Conservation (phyloP, 2,797 vertebrate species). For the Propithecus deckenii region DNA sequence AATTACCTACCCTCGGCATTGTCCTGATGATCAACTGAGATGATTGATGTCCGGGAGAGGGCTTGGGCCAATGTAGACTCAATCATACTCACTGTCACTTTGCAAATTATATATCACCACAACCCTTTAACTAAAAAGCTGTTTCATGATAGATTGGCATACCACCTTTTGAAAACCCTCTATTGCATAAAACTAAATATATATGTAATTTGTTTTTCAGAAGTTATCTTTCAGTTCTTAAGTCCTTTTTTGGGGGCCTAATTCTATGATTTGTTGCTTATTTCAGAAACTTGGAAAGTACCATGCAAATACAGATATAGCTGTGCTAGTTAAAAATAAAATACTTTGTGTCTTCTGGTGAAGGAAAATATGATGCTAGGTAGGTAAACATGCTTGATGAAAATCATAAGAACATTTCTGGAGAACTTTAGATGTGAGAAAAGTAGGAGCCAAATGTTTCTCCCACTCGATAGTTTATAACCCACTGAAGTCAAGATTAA, state of each 20-base stretch:
- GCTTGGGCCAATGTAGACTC: neutral
- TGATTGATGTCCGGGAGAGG: neutral
- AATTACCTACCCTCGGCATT: neutral
- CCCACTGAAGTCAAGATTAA: conserved; percentile 67
- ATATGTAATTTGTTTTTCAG: conserved; percentile 41
- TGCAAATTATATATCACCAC: neutral
- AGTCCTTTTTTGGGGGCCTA: conserved; percentile 38
- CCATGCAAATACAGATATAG: conserved; percentile 75
- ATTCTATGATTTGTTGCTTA: conserved; percentile 68
- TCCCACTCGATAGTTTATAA: conserved; percentile 66
- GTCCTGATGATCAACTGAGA: neutral
- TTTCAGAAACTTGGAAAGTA: conserved; percentile 79
- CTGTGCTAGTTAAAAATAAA: conserved; percentile 76
- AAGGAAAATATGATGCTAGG: conserved; percentile 77
- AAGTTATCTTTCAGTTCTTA: conserved; percentile 66
- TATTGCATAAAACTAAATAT: conserved; percentile 22
- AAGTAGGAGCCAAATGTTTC: conserved; percentile 69
- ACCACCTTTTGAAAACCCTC: conserved; percentile 17
- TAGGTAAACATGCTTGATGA: conserved; percentile 72
- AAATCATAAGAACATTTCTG: conserved; percentile 73
- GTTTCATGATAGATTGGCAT: neutral
- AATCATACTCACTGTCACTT: neutral
- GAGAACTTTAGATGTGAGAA: conserved; percentile 68
- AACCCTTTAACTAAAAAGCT: conserved; percentile 25
- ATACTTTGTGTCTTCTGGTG: conserved; percentile 63